Evolutionary conservation across 2,888 invertebrate genomes (phyloP).

Genomic region (Congeria kusceri): DNA sequence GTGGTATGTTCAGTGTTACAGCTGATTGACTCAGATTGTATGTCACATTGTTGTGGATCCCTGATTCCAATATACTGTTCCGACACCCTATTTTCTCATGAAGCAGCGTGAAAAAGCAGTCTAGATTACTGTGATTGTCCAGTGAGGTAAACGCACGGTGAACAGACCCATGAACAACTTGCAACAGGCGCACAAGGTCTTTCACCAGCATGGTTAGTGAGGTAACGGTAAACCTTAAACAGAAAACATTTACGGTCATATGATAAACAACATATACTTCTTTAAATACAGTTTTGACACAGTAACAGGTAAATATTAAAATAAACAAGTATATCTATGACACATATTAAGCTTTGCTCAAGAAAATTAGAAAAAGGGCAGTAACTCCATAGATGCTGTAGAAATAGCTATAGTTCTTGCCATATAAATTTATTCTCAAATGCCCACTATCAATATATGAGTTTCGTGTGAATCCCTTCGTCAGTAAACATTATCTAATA

Average conservation of each 20-base stretch:
- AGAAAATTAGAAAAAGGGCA: no score
- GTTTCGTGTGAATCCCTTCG: no score
- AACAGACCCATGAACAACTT: constrained; percentile 77
- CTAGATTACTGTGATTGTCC: constrained; percentile 88
- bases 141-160: constrained; percentile 86
- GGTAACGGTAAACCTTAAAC: constrained; percentile 68
- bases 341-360: no score
- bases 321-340: no score
- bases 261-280: no score
- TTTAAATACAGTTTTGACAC: no score
- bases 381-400: no score
- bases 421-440: no score
- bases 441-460: no score
- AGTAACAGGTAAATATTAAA: no score
- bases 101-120: constrained; percentile 88
- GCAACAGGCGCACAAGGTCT: constrained; percentile 74
- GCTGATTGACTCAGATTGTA: constrained; percentile 52
- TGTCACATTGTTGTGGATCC: constrained; percentile 17
- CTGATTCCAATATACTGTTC: constrained; percentile 25
- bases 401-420: no score
- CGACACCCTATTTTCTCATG: constrained; percentile 63
- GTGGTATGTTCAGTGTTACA: constrained; percentile 49
- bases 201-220: constrained; percentile 68
- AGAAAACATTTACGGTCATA: constrained; percentile 4
- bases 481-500: no score